A percentile compares a stretch with the other conserved stretches of the same genome.
phyloP scores from a whole-genome alignment of 2,888 invertebrate species.

The Aromia moschata region DNA sequence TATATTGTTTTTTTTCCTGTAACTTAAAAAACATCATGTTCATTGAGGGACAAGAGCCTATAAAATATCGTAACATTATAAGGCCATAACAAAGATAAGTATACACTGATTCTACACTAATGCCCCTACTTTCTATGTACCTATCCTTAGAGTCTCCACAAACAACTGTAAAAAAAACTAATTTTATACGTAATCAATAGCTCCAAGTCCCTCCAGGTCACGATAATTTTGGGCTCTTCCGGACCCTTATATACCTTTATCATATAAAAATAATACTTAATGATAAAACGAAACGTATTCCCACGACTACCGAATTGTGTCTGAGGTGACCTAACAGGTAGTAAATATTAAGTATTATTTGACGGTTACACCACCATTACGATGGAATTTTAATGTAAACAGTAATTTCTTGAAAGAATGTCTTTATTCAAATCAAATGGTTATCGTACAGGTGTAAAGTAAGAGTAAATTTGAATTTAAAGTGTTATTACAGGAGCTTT shows the following conservation, averaged over 20 bases:
- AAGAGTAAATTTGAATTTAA: slow-evolving; percentile 21
- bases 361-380: slow-evolving; percentile 10
- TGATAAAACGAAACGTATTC: slow-evolving; percentile 24
- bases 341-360: slow-evolving; percentile 26
- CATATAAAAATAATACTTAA: slow-evolving; percentile 17
- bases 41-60: too few relatives aligned
- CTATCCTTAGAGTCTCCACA: not conserved
- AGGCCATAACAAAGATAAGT: too few relatives aligned
- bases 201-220: not conserved
- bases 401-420: slow-evolving; percentile 4
- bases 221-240: slow-evolving; percentile 11
- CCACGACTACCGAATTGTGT: slow-evolving; percentile 27
- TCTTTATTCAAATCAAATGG: slow-evolving; percentile 27
- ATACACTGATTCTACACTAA: too few relatives aligned
- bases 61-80: too few relatives aligned
- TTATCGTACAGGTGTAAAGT: slow-evolving; percentile 30
- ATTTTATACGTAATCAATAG: slow-evolving; percentile 1
- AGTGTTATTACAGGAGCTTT: slow-evolving; percentile 10
- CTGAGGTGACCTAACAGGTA: slow-evolving; percentile 24
- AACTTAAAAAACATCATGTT: too few relatives aligned
- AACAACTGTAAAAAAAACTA: slow-evolving; percentile 1
- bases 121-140: too few relatives aligned
- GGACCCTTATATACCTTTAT: slow-evolving; percentile 20
- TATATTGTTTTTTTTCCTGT: too few relatives aligned
- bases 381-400: slow-evolving; percentile 26